Evolutionary conservation across 2,113 vertebrate genomes (phyloP).

Genomic region (Dendrocopos noguchii): DNA sequence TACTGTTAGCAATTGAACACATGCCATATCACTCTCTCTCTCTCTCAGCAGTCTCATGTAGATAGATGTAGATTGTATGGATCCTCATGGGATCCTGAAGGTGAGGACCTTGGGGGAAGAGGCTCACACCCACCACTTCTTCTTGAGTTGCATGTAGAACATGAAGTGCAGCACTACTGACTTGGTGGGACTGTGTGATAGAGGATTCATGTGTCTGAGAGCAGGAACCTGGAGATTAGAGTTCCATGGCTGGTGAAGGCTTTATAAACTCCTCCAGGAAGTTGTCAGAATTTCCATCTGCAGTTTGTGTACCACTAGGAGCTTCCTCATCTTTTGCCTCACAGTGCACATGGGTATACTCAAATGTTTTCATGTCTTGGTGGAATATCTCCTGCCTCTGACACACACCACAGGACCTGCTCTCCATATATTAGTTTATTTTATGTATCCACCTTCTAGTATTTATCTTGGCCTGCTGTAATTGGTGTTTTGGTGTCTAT

Average conservation of each 20-base stretch:
- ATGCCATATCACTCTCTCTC: slow-evolving; percentile 64
- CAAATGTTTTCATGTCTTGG: background rate
- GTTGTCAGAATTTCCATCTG: slow-evolving; percentile 12
- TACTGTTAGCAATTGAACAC: slow-evolving; percentile 67
- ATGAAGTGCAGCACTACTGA: background rate
- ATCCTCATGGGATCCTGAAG: slow-evolving; percentile 29
- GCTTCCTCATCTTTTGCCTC: background rate
- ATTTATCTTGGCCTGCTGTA: background rate
- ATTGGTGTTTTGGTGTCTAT: background rate
- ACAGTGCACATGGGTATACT: background rate
- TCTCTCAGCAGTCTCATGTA: slow-evolving; percentile 57
- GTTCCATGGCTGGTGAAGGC: background rate
- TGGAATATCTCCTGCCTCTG: background rate
- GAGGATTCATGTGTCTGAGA: background rate
- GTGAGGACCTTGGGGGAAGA: slow-evolving; percentile 11
- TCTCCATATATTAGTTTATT: background rate
- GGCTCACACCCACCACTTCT: background rate
- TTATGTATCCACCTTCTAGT: background rate
- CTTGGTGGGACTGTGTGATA: background rate
- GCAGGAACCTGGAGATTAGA: background rate
- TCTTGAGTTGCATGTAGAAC: background rate
- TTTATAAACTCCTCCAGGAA: slow-evolving; percentile 20
- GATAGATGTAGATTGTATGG: slow-evolving; percentile 17
- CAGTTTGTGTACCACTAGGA: background rate
- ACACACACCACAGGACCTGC: background rate